Conservation (phyloP, 2,113 vertebrate species). For the Salvelinus fontinalis region DNA sequence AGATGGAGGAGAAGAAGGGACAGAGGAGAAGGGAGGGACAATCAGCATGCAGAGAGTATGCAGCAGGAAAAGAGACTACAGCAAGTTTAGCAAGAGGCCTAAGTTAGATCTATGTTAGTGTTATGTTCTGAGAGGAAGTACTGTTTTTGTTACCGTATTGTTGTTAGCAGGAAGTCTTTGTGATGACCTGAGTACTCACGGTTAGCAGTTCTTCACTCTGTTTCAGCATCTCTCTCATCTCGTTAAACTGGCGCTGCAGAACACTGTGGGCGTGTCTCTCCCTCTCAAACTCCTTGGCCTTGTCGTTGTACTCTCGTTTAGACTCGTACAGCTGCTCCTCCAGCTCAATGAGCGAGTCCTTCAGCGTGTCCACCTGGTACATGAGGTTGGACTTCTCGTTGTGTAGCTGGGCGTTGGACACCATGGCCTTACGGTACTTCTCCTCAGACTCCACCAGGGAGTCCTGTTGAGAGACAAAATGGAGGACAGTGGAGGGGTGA, state of each 20-base stretch:
- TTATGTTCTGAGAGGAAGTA: background rate
- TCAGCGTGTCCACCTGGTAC: conserved; percentile 91
- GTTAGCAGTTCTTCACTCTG: conserved; percentile 84
- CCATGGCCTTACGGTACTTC: conserved; percentile 90
- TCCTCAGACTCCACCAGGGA: conserved; percentile 85
- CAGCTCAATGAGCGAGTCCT: conserved; percentile 83
- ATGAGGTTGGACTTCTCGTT: conserved; percentile 91
- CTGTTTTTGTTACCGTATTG: background rate
- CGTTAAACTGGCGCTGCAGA: conserved; percentile 82
- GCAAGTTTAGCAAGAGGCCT: conserved; percentile 19
- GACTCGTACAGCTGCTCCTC: conserved; percentile 90
- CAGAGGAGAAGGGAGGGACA: conserved; percentile 48
- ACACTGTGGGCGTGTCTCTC: conserved; percentile 81
- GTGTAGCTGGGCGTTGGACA: conserved; percentile 92
- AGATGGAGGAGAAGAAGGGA: conserved; percentile 52
- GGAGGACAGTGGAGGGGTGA: background rate
- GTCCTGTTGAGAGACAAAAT: conserved; percentile 72
- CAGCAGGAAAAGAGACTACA: conserved; percentile 21
- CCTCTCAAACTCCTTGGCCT: conserved; percentile 83
- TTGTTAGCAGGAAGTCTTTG: background rate
- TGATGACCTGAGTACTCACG: conserved; percentile 66
- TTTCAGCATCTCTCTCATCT: conserved; percentile 83
- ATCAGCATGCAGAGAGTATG: conserved; percentile 15
- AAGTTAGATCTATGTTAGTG: background rate
- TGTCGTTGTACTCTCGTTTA: conserved; percentile 75